Conservation (phyloP, 2,888 invertebrate genomes). For the Xylocampa areola region DNA sequence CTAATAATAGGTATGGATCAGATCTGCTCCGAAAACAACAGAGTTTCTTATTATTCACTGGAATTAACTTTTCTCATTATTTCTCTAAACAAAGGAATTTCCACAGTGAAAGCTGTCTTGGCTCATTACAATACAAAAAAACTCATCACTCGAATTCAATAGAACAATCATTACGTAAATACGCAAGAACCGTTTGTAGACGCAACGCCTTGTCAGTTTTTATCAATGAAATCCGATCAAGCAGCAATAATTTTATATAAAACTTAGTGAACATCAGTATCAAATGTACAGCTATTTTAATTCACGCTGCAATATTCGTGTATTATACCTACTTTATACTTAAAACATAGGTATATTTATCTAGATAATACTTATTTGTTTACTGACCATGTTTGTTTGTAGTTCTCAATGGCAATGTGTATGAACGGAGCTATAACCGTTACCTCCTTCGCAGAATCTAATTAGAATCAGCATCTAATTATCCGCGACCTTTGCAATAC, state of each 20-base stretch:
- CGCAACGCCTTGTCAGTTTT: constrained; percentile 62
- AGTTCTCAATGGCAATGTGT: constrained; percentile 26
- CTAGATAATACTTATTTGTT: no score
- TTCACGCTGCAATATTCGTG: constrained; percentile 14
- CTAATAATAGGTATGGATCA: constrained; percentile 10
- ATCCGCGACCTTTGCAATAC: constrained; percentile 21
- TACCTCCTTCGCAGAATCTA: constrained; percentile 22
- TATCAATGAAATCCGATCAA: constrained; percentile 52
- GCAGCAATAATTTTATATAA: constrained; percentile 31
- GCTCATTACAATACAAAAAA: constrained; percentile 66
- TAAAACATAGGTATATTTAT: no score
- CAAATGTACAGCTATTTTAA: constrained; percentile 5
- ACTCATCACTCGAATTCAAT: constrained; percentile 65
- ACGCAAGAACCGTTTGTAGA: constrained; percentile 60
- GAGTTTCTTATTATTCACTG: constrained; percentile 45
- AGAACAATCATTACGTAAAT: constrained; percentile 66
- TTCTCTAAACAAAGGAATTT: constrained; percentile 61
- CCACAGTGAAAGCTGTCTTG: constrained; percentile 67
- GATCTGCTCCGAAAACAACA: constrained; percentile 27
- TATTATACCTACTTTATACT: no score
- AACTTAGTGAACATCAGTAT: constrained; percentile 26
- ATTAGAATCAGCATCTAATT: constrained; percentile 34
- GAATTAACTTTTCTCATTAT: constrained; percentile 61
- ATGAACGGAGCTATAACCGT: no score
- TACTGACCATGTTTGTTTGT: constrained; percentile 11